Base-by-base conservation (phyloP, 92 coral and sea anemone species). In the Porites divaricata region DNA sequence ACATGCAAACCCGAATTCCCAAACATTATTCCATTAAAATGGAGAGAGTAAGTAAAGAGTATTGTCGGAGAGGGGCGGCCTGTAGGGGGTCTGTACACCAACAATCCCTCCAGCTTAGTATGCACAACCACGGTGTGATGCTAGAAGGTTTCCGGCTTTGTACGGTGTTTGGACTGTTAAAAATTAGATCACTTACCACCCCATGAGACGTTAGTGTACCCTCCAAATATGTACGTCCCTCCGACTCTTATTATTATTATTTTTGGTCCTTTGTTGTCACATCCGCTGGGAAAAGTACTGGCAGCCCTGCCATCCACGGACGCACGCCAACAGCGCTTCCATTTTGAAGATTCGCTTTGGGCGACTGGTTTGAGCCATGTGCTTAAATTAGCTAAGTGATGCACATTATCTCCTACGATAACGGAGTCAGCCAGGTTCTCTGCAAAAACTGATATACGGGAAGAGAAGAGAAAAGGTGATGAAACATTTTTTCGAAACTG, bases 181-280 rank as follows among this genome's bases (percentile, higher is more conserved):
- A 54, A 54, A 2, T 11, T 10, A 26, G 16, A 13, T 11, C 59
- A 54, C 59, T 54, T 54, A 54, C 59, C 16, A 53, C 12, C 8
- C 59, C 59, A 54, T 54, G 59, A 54, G 14, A 54, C 0, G 0
- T 4, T 54, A 9, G 59, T 54, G 59, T 54, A 54, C 17, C 76
- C 76, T 49, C 76, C 76, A 72, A 72, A 72, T 12, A 72, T 72
- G 25, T 72, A 72, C 3, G 11, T 50, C 24, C 76, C 76, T 8
- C 14, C 59, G 59, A 72, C 45, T 48, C 76, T 54, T 54, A 72
- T 51, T 8, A 72, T 72, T 3, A 61, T 72, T 5, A 72, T 41
- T n/a, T 35, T 28, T 20, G 76, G 62, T 2, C 76, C 76, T 19
- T 72, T 72, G 62, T 8, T 20, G 20, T 51, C 26, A 22, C 76